These are phyloP conservation scores for Aurelia sp. DNA, from an alignment of 30 jellyfish, hydroid and myxozoan species.

Conservation along the genomic window DNA sequence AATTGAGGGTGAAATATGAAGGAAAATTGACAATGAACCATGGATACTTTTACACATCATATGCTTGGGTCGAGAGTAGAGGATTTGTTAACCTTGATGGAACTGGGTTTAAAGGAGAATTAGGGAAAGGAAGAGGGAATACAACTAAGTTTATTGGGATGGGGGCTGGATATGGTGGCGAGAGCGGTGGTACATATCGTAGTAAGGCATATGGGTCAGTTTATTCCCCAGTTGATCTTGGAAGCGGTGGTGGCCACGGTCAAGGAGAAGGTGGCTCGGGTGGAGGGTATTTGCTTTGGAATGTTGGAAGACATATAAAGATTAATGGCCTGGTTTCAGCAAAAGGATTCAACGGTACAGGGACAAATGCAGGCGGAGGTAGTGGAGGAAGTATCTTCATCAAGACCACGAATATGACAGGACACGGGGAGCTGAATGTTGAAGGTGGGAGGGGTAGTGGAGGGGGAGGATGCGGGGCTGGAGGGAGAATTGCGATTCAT, in stretches of 20 bases:
- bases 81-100: slow-evolving; percentile 60
- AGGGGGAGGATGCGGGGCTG: slow-evolving; percentile 80
- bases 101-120: slow-evolving; percentile 47
- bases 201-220: slow-evolving; percentile 75
- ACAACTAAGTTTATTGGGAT: slow-evolving; percentile 42
- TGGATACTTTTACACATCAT: slow-evolving; percentile 56
- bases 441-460: slow-evolving; percentile 71
- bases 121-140: slow-evolving; percentile 52
- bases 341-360: slow-evolving; percentile 44
- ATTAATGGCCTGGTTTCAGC: slow-evolving; percentile 62
- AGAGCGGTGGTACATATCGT: slow-evolving; percentile 58
- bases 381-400: slow-evolving; percentile 79
- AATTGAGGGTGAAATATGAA: slow-evolving; percentile 48
- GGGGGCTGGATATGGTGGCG: slow-evolving; percentile 80
- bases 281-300: slow-evolving; percentile 58
- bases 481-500: slow-evolving; percentile 75
- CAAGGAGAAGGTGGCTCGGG: slow-evolving; percentile 74
- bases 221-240: slow-evolving; percentile 56
- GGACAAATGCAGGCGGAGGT: slow-evolving; percentile 76
- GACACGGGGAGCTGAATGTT: slow-evolving; percentile 74
- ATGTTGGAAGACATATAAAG: slow-evolving; percentile 48
- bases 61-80: slow-evolving; percentile 51
- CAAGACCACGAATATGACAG: slow-evolving; percentile 70
- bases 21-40: slow-evolving; percentile 65
- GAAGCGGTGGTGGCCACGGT: slow-evolving; percentile 80